Conservation (phyloP, 1,140 invertebrate genomes). For the Scaptomyza montana region DNA sequence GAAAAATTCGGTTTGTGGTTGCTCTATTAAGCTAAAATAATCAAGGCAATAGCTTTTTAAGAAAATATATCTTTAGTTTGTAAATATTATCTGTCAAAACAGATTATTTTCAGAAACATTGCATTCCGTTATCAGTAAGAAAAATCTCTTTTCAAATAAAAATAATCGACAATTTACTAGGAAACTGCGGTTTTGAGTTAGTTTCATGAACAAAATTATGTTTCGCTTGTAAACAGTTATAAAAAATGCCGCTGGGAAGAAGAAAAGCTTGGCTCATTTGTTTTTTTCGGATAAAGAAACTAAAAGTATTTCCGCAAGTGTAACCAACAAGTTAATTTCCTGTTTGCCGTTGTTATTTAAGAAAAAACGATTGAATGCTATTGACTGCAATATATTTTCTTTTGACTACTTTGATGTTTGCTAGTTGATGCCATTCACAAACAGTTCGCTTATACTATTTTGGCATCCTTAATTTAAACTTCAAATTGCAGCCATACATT, state of each 20-base stretch:
- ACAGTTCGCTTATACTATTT: not conserved
- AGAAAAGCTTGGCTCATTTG: no score
- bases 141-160: no score
- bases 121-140: no score
- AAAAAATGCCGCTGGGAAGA: no score
- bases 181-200: no score
- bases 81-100: not conserved
- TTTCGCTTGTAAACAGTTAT: no score
- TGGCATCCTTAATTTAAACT: conserved; percentile 12
- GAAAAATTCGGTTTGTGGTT: not conserved
- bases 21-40: not conserved
- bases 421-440: conserved; percentile 1
- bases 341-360: not conserved
- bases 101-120: not conserved
- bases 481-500: conserved; percentile 16
- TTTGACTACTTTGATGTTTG: not conserved
- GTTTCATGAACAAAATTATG: no score
- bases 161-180: no score
- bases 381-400: not conserved
- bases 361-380: no score
- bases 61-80: not conserved
- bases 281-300: not conserved
- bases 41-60: not conserved
- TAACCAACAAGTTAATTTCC: conserved; percentile 1
- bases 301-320: not conserved